Evolutionary conservation across 1,140 invertebrate genomes (phyloP).

Genomic region (Thrips palmi): DNA sequence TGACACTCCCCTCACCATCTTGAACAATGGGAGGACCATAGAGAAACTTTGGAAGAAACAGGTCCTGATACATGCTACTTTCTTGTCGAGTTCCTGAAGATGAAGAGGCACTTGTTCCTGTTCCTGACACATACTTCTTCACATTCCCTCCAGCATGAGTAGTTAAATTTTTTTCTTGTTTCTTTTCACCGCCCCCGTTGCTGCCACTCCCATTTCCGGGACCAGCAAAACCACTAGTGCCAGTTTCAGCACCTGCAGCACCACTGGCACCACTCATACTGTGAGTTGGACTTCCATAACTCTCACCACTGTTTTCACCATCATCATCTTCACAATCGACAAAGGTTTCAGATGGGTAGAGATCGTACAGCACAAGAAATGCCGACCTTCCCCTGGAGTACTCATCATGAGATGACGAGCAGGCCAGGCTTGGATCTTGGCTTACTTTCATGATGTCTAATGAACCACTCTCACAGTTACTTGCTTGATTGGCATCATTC

Average conservation of each 20-base stretch:
- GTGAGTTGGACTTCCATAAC: no score
- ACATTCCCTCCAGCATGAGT: conserved; percentile 28
- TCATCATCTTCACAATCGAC: no score
- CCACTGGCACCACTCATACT: neutral
- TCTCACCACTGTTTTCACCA: no score
- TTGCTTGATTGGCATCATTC: conserved; percentile 39
- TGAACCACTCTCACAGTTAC: conserved; percentile 22
- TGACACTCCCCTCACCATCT: conserved; percentile 21
- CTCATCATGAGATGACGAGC: no score
- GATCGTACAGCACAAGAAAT: no score
- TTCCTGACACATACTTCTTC: conserved; percentile 26
- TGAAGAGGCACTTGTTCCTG: conserved; percentile 26
- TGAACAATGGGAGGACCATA: conserved; percentile 26
- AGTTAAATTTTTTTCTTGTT: conserved; percentile 19
- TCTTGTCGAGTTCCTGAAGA: conserved; percentile 13
- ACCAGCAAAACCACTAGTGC: neutral
- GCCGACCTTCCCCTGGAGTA: no score
- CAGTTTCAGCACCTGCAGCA: neutral
- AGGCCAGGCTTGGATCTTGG: conserved; percentile 4
- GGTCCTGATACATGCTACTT: conserved; percentile 22
- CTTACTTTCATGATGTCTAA: conserved; percentile 27
- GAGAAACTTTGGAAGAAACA: conserved; percentile 25
- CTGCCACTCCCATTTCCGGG: neutral
- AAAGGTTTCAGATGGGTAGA: no score
- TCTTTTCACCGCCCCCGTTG: conserved; percentile 2